These are phyloP conservation scores for Amphipyra berbera DNA, from an alignment of 2,888 invertebrate species.

Conservation along the genomic window DNA sequence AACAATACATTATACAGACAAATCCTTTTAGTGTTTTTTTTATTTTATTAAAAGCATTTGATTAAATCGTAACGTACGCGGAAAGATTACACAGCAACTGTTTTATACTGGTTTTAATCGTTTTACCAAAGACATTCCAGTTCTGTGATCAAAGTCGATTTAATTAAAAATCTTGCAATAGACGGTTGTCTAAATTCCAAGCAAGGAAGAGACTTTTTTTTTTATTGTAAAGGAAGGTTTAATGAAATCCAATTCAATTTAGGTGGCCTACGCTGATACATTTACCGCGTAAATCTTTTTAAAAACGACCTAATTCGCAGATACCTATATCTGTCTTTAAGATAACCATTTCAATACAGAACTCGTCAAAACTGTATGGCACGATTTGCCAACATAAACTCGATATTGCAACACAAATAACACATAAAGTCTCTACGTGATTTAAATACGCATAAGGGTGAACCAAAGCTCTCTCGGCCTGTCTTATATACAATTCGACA, in stretches of 20 bases:
- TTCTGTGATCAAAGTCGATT: conserved; percentile 85
- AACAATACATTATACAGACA: conserved; percentile 3
- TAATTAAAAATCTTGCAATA: conserved; percentile 87
- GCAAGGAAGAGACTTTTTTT: conserved; percentile 76
- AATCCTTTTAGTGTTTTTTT: too few species aligned
- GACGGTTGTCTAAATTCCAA: conserved; percentile 85
- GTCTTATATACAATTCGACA: conserved; percentile 67
- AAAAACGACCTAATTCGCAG: background rate
- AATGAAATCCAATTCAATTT: conserved; percentile 80
- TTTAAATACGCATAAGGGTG: conserved; percentile 43
- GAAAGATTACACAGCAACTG: conserved; percentile 74
- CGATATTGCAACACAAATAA: conserved; percentile 51
- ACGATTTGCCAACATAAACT: conserved; percentile 15
- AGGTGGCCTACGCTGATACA: conserved; percentile 56
- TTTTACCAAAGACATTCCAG: conserved; percentile 84
- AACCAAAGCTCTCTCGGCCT: conserved; percentile 50
- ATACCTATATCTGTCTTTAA: background rate
- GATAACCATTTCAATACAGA: conserved; percentile 1
- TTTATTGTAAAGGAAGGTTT: conserved; percentile 74
- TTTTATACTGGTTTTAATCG: conserved; percentile 82
- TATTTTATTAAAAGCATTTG: conserved; percentile 40
- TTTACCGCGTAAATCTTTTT: conserved; percentile 28
- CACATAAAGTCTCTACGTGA: conserved; percentile 48
- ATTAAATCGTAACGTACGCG: conserved; percentile 65
- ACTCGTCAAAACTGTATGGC: conserved; percentile 2